Conservation (phyloP, 2,888 invertebrate genomes). For the Agrotis ipsilon region DNA sequence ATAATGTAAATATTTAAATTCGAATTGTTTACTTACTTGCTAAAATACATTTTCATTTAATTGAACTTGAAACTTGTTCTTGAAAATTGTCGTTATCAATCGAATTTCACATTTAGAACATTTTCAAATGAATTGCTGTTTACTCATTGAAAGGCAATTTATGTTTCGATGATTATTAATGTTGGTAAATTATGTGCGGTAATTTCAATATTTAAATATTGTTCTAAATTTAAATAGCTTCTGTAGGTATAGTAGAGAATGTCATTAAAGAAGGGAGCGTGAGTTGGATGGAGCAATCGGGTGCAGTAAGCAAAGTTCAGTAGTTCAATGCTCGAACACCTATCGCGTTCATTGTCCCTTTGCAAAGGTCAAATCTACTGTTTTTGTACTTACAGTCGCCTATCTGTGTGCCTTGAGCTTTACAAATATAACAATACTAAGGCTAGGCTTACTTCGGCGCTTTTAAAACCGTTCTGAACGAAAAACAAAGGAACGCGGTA, state of each 20-base stretch:
- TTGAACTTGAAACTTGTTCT: slow-evolving; percentile 10
- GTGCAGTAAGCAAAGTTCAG: slow-evolving; percentile 85
- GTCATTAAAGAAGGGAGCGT: slow-evolving; percentile 75
- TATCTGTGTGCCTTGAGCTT: slow-evolving; percentile 55
- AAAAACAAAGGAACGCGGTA: slow-evolving; percentile 12
- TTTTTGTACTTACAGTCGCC: slow-evolving; percentile 55
- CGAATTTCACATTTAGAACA: slow-evolving; percentile 28
- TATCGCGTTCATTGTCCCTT: slow-evolving; percentile 83
- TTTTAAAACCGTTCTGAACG: slow-evolving; percentile 14
- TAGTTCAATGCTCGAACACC: slow-evolving; percentile 83
- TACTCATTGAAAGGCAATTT: slow-evolving; percentile 36
- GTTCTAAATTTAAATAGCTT: slow-evolving; percentile 64
- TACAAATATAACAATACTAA: slow-evolving; percentile 34
- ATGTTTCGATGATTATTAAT: slow-evolving; percentile 50
- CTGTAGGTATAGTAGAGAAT: slow-evolving; percentile 66
- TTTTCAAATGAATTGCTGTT: slow-evolving; percentile 24
- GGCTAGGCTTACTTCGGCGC: background rate
- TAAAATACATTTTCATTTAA: slow-evolving; percentile 42
- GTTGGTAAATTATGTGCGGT: slow-evolving; percentile 4
- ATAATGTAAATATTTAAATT: slow-evolving; percentile 39
- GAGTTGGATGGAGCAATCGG: slow-evolving; percentile 80
- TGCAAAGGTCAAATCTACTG: slow-evolving; percentile 82
- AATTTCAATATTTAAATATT: slow-evolving; percentile 48
- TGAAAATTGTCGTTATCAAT: slow-evolving; percentile 21
- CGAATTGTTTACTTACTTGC: slow-evolving; percentile 40